These are phyloP conservation scores for Meles meles DNA, from an alignment of 2,113 vertebrate genomes.

Conservation along the genomic window DNA sequence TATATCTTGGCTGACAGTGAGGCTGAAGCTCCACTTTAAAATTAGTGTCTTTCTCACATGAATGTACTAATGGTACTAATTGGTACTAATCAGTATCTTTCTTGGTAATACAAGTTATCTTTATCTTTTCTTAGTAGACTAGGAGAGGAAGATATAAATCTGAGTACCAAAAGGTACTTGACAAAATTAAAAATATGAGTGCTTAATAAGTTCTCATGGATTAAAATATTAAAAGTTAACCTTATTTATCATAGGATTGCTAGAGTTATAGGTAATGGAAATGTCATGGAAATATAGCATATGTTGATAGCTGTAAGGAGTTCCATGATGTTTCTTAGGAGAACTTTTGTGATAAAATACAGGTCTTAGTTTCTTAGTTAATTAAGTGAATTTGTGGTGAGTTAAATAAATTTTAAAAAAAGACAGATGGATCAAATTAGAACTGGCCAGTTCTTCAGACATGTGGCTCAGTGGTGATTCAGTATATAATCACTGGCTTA, in stretches of 20 bases:
- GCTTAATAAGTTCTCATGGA: neutral
- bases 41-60: neutral
- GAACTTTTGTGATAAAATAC: neutral
- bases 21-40: neutral
- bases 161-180: neutral
- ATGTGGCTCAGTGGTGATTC: neutral
- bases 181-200: neutral
- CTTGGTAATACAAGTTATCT: neutral
- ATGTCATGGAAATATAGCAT: neutral
- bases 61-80: neutral
- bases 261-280: neutral
- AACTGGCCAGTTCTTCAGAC: neutral
- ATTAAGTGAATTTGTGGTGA: neutral
- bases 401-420: neutral
- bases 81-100: neutral
- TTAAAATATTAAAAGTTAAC: neutral
- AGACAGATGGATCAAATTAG: neutral
- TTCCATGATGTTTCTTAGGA: neutral
- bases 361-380: neutral
- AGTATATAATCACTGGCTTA: neutral
- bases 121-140: neutral
- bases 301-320: neutral
- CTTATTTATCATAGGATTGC: neutral
- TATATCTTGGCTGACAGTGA: neutral
- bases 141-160: neutral